Conservation (phyloP, 2,797 vertebrate genomes). For the Acanthiza pusilla region DNA sequence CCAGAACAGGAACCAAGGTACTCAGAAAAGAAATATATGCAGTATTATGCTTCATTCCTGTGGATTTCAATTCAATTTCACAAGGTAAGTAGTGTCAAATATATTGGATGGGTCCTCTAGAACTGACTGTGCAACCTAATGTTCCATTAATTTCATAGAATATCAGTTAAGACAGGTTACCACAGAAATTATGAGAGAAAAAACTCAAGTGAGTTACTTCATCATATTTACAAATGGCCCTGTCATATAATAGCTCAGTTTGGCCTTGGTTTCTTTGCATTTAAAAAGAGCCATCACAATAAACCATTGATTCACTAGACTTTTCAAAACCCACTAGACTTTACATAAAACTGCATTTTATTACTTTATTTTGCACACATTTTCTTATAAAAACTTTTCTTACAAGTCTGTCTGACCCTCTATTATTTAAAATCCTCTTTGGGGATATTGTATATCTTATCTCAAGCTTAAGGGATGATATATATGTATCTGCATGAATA, state of each 20-base stretch:
- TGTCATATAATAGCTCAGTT: not conserved
- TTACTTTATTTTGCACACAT: not conserved
- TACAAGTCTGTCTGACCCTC: not conserved
- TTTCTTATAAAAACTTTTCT: not conserved
- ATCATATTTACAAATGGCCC: conserved; percentile 12
- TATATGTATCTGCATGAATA: not conserved
- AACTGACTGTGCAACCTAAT: not conserved
- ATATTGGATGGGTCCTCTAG: not conserved
- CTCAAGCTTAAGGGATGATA: not conserved
- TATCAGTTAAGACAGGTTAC: not conserved
- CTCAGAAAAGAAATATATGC: not conserved
- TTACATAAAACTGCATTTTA: not conserved
- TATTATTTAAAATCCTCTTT: not conserved
- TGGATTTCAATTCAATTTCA: not conserved
- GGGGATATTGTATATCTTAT: not conserved
- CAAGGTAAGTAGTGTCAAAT: not conserved
- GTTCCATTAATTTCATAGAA: not conserved
- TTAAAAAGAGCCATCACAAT: not conserved
- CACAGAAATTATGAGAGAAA: not conserved
- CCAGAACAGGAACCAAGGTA: not conserved
- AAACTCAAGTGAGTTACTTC: not conserved
- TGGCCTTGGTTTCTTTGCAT: not conserved
- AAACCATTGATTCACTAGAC: not conserved
- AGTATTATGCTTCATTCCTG: not conserved
- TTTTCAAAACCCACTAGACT: not conserved